A percentile compares a stretch with the other conserved stretches of the same genome.
Evolutionary conservation across 2,113 vertebrate genomes (phyloP).

Genomic region (Globicephala melas): DNA sequence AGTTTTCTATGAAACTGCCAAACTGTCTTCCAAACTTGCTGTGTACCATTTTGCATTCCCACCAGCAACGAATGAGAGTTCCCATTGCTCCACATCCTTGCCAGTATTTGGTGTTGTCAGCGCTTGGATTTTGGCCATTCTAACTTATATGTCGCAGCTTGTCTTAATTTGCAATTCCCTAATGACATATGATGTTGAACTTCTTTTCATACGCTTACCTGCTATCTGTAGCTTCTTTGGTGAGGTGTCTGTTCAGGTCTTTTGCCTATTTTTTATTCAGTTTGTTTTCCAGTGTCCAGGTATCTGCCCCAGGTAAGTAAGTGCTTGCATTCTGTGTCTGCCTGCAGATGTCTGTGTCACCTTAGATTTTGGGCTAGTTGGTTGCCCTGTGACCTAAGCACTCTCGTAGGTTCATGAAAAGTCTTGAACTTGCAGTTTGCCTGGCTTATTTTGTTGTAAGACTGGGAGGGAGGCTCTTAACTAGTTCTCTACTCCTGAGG

Average conservation of each 20-base stretch:
- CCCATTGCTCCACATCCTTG: neutral
- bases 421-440: neutral
- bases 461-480: neutral
- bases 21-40: neutral
- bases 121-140: neutral
- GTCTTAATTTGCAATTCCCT: neutral
- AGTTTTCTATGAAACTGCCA: neutral
- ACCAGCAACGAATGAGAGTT: neutral
- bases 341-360: neutral
- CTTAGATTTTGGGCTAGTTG: neutral
- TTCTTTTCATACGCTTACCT: neutral
- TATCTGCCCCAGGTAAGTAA: neutral
- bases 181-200: neutral
- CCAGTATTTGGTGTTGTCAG: neutral
- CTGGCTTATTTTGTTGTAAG: neutral
- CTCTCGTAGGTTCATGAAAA: neutral
- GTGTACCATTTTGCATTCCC: neutral
- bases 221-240: neutral
- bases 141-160: neutral
- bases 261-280: neutral
- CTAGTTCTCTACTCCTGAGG: neutral
- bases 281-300: neutral
- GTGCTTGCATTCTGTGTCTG: neutral
- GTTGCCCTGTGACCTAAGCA: neutral
- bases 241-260: neutral